Conservation (phyloP, 2,113 vertebrate species). For the Lates calcarifer region DNA sequence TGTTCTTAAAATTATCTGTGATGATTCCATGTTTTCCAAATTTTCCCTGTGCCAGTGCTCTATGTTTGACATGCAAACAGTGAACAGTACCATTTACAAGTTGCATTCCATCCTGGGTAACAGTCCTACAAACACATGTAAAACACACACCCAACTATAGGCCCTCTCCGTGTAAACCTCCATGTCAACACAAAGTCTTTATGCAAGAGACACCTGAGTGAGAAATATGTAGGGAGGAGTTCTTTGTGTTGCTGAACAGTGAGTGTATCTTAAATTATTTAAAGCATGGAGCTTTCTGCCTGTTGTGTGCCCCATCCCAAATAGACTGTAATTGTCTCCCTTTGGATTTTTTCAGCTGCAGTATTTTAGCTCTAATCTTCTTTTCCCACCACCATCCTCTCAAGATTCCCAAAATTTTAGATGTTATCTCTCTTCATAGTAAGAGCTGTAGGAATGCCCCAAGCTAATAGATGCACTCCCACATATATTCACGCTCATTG, state of each 20-base stretch:
- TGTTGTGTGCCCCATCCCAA: constrained; percentile 34
- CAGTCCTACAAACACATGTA: too few relatives aligned
- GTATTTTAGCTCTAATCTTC: constrained; percentile 38
- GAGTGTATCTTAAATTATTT: constrained; percentile 52
- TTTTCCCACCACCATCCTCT: constrained; percentile 15
- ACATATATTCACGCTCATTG: constrained; percentile 21
- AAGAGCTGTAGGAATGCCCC: constrained; percentile 37
- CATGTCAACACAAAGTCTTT: constrained; percentile 8
- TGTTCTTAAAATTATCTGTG: too few relatives aligned
- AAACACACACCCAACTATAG: constrained; percentile 9
- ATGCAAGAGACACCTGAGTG: constrained; percentile 7
- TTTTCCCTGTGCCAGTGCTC: too few relatives aligned
- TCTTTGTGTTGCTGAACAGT: constrained; percentile 21
- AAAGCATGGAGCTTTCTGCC: constrained; percentile 38
- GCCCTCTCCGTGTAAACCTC: neutral
- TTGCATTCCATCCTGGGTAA: too few relatives aligned
- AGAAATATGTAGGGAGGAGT: neutral
- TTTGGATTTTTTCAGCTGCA: constrained; percentile 61
- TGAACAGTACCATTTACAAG: neutral
- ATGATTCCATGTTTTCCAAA: too few relatives aligned
- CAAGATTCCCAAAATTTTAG: constrained; percentile 21
- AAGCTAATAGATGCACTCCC: constrained; percentile 20
- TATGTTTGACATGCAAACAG: neutral
- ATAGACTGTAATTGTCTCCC: constrained; percentile 61
- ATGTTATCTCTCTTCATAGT: neutral